Evolutionary conservation across 2,113 vertebrate species (phyloP), one percentile per base, ranked within the genome.

Genomic region (Ariopsis seemanni): DNA sequence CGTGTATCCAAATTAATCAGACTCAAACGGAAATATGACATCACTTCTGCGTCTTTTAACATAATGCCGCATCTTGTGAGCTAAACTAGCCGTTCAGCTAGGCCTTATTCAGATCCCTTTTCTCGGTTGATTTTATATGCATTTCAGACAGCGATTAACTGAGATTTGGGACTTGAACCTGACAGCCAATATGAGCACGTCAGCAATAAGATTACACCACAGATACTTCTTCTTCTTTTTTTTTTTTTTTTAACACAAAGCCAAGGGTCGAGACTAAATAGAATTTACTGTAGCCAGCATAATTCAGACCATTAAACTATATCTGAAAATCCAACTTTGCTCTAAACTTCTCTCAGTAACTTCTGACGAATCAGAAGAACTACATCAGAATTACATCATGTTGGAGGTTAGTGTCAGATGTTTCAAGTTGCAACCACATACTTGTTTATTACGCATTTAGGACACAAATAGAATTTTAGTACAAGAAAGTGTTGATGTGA

Each of bases 131-230:
- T 20, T 84, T 84, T 57, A 72, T 42, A 42, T 58, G n/a, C 53
- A 18, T 69, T 58, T 55, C 30, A 58, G 8, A 72, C 3, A 11
- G 27, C 22, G 6, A 18, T 53, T 71, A 57, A 84, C 50, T 34
- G 52, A 84, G 27, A 84, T 34, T 18, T 52, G 50, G 17, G n/a
- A 25, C 20, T 65, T 62, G 57, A n/a, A 48, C 57, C 69, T 67
- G 25, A 18, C 17, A 79, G 75, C 17, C 60, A 30, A 50, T 65
- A 17, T 67, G 17, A 86, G n/a, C 27, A 55, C 62, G 22, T 79
- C 18, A 25, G 60, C 60, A 53, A 77, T 62, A 75, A 63, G 85
- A 85, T 78, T 78, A 25, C 53, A 18, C 34, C 71, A 34, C 72
- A 85, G 58, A 86, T 79, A 60, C 55, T 18, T 50, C 62, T 62